A percentile compares a stretch with the other conserved stretches of the same genome.
Conservation (phyloP, 2,888 invertebrate genomes). For the Malachius bipustulatus region DNA sequence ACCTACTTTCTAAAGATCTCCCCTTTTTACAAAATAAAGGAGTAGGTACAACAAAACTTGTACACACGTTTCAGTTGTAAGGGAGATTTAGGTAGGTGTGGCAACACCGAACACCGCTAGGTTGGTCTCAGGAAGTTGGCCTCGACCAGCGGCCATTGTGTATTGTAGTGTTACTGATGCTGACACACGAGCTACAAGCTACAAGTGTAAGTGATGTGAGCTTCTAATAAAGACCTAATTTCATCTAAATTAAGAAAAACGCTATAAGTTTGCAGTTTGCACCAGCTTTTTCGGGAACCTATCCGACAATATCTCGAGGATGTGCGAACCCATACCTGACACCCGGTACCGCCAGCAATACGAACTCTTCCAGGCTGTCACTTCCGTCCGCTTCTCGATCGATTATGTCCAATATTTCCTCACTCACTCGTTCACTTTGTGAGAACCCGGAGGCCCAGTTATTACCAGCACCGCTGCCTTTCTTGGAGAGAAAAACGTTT, state of each 20-base stretch:
- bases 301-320: slow-evolving; percentile 70
- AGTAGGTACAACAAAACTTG: no score
- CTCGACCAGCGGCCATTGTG: no score
- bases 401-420: slow-evolving; percentile 90
- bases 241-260: slow-evolving; percentile 93
- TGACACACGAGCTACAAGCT: no score
- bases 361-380: slow-evolving; percentile 90
- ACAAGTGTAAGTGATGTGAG: no score
- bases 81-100: no score
- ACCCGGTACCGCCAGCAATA: slow-evolving; percentile 94
- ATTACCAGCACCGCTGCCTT: slow-evolving; percentile 94
- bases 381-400: slow-evolving; percentile 93
- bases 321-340: slow-evolving; percentile 92
- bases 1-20: no score
- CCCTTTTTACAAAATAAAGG: no score
- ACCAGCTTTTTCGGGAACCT: slow-evolving; percentile 90
- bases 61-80: no score
- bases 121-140: no score
- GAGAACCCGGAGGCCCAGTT: slow-evolving; percentile 93
- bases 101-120: no score
- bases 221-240: no score
- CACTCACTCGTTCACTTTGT: slow-evolving; percentile 76
- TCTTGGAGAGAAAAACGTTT: slow-evolving; percentile 84
- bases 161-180: no score
- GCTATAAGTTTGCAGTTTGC: slow-evolving; percentile 91